Evolutionary conservation across 2,113 vertebrate species (phyloP).

Genomic region (Thunnus maccoyii): DNA sequence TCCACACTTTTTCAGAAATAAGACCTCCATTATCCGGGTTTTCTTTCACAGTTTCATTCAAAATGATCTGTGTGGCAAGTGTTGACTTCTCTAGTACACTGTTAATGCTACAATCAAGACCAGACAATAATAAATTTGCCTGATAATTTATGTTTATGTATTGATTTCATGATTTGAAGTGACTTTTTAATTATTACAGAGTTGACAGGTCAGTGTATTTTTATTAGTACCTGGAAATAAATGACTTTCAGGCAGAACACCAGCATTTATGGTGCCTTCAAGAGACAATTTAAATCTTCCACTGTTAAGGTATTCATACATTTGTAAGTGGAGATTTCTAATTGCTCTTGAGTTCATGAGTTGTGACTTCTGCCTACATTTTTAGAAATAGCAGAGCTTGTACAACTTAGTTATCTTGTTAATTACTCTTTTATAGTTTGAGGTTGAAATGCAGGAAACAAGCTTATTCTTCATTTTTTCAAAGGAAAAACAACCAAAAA

Average conservation of each 20-base stretch:
- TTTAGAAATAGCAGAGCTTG: neutral
- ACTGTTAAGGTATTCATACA: neutral
- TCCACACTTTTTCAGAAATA: conserved; percentile 18
- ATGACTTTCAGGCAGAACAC: no score
- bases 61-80: neutral
- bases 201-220: no score
- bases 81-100: neutral
- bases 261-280: no score
- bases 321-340: neutral
- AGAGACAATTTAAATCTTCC: no score
- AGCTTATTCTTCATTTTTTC: no score
- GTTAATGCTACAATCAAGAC: neutral
- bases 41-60: neutral
- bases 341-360: neutral
- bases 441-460: no score
- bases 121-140: neutral
- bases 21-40: conserved; percentile 7
- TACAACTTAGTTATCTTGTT: neutral
- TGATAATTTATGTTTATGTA: no score
- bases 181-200: no score
- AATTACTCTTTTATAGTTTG: no score
- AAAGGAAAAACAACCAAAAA: no score
- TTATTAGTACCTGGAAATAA: no score
- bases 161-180: neutral
- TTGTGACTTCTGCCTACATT: neutral